phyloP scores from a whole-genome alignment of 2,888 invertebrate species.

The Drosophila robusta region DNA sequence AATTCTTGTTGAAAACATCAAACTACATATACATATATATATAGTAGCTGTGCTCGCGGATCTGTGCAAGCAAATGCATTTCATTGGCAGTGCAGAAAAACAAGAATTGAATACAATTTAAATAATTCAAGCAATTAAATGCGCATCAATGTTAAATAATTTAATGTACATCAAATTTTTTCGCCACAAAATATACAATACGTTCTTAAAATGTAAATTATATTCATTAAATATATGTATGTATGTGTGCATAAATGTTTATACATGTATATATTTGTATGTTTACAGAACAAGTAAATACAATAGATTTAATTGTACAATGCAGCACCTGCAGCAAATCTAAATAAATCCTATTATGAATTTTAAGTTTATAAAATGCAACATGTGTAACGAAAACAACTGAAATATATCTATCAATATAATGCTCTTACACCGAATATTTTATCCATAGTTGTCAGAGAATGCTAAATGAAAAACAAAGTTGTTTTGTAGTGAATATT shows the following conservation, averaged over 20 bases:
- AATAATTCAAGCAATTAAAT: slow-evolving; percentile 52
- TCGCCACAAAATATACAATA: slow-evolving; percentile 2
- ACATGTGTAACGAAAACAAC: not conserved
- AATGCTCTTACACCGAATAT: no score
- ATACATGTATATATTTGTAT: not conserved
- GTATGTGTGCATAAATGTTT: no score
- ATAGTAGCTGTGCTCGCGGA: no score
- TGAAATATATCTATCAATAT: not conserved
- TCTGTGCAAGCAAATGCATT: not conserved
- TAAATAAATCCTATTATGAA: not conserved
- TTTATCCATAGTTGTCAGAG: no score
- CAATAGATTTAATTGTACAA: not conserved
- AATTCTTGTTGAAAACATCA: slow-evolving; percentile 1
- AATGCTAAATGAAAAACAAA: no score
- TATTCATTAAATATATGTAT: not conserved
- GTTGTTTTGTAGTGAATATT: no score
- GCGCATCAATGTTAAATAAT: slow-evolving; percentile 50
- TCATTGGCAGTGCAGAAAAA: not conserved
- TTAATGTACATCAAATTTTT: slow-evolving; percentile 14
- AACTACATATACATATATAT: not conserved
- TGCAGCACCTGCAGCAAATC: not conserved
- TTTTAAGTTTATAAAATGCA: not conserved
- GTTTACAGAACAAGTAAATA: not conserved
- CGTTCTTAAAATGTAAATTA: slow-evolving; percentile 1
- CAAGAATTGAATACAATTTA: slow-evolving; percentile 11